These are phyloP conservation scores for Chalcis sispes DNA, from an alignment of 2,888 invertebrate species.

Conservation along the genomic window DNA sequence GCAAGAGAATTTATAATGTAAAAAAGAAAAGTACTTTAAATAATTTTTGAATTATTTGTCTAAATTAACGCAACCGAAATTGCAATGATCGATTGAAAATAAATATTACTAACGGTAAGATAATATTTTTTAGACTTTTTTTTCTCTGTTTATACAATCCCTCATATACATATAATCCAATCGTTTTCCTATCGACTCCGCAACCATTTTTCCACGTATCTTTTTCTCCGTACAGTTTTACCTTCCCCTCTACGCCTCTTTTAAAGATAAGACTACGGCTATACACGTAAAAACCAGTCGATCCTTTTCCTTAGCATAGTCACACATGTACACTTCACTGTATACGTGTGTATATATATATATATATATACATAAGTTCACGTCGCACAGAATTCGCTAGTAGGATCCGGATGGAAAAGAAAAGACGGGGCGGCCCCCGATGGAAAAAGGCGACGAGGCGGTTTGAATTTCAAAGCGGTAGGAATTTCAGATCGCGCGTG, in stretches of 20 bases:
- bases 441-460: constrained; percentile 49
- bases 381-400: constrained; percentile 42
- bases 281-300: not conserved
- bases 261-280: constrained; percentile 22
- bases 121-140: too few species aligned
- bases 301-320: not conserved
- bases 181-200: constrained; percentile 35
- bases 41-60: too few species aligned
- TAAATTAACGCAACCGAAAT: too few species aligned
- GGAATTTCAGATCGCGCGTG: constrained; percentile 39
- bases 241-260: not conserved
- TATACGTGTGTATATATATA: not conserved
- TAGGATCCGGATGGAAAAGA: constrained; percentile 4
- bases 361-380: not conserved
- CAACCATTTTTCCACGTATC: not conserved
- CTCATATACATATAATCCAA: constrained; percentile 37
- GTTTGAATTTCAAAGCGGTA: constrained; percentile 59
- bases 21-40: too few species aligned
- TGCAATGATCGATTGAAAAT: too few species aligned
- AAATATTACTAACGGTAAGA: too few species aligned
- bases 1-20: too few species aligned
- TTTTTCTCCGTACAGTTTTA: not conserved
- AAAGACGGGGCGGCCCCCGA: constrained; percentile 1
- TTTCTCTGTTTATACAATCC: not conserved
- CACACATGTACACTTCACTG: too few species aligned